Evolutionary conservation across 2,113 vertebrate genomes (phyloP).

Genomic region (Condylura cristata): DNA sequence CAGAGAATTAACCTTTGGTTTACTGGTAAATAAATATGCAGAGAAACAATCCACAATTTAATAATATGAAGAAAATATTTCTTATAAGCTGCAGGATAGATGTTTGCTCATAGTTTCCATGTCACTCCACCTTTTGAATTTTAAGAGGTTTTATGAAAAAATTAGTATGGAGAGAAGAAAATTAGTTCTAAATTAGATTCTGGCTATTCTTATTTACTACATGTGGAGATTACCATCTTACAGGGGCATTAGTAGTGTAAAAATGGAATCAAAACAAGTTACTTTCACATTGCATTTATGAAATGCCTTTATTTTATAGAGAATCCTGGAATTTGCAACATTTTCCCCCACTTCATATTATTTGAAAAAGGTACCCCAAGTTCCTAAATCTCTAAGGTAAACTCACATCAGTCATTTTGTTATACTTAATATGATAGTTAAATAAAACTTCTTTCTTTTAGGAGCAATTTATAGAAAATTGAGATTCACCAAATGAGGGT

Average conservation of each 20-base stretch:
- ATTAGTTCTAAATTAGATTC: neutral
- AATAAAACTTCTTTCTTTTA: conserved; percentile 13
- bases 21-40: conserved; percentile 75
- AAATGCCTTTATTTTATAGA: neutral
- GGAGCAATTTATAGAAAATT: conserved; percentile 20
- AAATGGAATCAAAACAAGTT: neutral
- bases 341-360: neutral
- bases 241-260: neutral
- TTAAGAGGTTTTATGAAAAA: conserved; percentile 44
- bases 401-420: neutral
- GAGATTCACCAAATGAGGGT: conserved; percentile 22
- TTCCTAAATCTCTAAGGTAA: neutral
- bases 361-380: neutral
- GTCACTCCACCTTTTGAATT: conserved; percentile 70
- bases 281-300: neutral
- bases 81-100: conserved; percentile 40
- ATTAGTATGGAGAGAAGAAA: neutral
- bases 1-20: conserved; percentile 79
- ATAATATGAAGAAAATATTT: conserved; percentile 71
- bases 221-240: conserved; percentile 28
- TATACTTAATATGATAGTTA: neutral
- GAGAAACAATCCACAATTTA: conserved; percentile 75
- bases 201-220: neutral
- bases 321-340: neutral
- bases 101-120: conserved; percentile 50